Conservation (phyloP, 2,113 vertebrate genomes). For the Prolemur simus region DNA sequence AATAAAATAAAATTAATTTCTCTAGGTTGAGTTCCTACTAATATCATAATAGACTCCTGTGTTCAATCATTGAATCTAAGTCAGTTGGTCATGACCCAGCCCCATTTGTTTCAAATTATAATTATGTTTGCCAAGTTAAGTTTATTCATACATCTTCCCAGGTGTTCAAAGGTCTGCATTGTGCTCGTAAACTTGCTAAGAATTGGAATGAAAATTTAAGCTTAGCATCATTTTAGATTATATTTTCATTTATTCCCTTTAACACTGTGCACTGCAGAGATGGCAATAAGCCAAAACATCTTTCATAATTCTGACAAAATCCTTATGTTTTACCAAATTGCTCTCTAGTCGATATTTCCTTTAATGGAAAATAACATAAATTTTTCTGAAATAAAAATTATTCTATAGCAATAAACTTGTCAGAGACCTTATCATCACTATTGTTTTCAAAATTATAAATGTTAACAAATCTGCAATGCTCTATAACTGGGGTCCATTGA, state of each 20-base stretch:
- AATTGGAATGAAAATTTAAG: slow-evolving; percentile 56
- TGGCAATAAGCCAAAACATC: slow-evolving; percentile 26
- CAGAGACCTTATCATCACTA: not conserved
- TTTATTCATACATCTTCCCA: slow-evolving; percentile 58
- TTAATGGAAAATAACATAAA: not conserved
- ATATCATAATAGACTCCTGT: not conserved
- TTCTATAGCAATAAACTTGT: slow-evolving; percentile 37
- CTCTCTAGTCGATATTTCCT: not conserved
- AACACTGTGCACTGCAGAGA: not conserved
- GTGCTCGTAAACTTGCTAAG: slow-evolving; percentile 50
- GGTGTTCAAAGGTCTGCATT: slow-evolving; percentile 7
- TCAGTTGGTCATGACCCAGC: slow-evolving; percentile 14
- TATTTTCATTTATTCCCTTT: slow-evolving; percentile 57
- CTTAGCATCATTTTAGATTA: slow-evolving; percentile 20
- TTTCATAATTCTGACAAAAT: slow-evolving; percentile 39
- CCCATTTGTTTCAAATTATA: slow-evolving; percentile 59
- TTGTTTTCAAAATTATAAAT: slow-evolving; percentile 13
- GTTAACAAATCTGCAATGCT: not conserved
- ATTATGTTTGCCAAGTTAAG: slow-evolving; percentile 62
- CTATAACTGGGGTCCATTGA: not conserved
- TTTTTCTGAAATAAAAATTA: slow-evolving; percentile 48
- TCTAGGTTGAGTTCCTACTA: slow-evolving; percentile 31
- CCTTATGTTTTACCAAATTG: slow-evolving; percentile 45
- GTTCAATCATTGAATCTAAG: slow-evolving; percentile 52
- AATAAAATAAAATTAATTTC: slow-evolving; percentile 57